These are phyloP conservation scores for Melanargia galathea DNA, from an alignment of 2,888 invertebrate species.

Conservation along the genomic window DNA sequence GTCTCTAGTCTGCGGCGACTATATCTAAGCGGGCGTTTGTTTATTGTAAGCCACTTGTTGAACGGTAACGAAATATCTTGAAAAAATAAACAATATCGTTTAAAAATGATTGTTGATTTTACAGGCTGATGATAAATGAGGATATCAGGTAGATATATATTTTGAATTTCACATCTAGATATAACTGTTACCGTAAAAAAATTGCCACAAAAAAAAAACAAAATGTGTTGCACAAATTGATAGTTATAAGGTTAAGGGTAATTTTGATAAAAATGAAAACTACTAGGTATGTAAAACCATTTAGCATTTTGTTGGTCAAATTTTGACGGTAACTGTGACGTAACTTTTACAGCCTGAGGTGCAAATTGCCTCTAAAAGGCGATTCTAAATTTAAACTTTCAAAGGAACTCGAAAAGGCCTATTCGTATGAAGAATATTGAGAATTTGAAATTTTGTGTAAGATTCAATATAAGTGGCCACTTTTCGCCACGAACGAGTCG, in stretches of 20 bases:
- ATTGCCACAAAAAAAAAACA: no score
- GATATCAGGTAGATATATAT: constrained; percentile 25
- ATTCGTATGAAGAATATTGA: constrained; percentile 16
- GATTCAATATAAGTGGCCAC: constrained; percentile 54
- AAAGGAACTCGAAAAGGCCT: constrained; percentile 13
- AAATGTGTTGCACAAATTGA: no score
- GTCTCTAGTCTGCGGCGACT: constrained; percentile 19
- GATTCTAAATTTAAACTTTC: constrained; percentile 10
- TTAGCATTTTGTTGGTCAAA: no score
- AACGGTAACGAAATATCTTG: constrained; percentile 52
- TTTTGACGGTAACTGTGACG: no score
- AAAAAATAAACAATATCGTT: constrained; percentile 58
- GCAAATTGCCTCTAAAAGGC: neutral
- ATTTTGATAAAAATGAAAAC: no score
- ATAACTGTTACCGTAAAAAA: no score
- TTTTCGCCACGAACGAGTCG: constrained; percentile 53
- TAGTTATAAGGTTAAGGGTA: no score
- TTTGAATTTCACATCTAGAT: neutral
- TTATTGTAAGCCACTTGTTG: constrained; percentile 67
- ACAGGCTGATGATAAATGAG: constrained; percentile 36
- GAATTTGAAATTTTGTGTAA: constrained; percentile 30
- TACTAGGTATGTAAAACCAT: no score
- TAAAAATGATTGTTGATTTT: constrained; percentile 52
- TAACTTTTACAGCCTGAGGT: no score
- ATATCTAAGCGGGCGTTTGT: constrained; percentile 48